Base-by-base conservation (phyloP, 1,140 invertebrate species). In the Sinella curviseta region DNA sequence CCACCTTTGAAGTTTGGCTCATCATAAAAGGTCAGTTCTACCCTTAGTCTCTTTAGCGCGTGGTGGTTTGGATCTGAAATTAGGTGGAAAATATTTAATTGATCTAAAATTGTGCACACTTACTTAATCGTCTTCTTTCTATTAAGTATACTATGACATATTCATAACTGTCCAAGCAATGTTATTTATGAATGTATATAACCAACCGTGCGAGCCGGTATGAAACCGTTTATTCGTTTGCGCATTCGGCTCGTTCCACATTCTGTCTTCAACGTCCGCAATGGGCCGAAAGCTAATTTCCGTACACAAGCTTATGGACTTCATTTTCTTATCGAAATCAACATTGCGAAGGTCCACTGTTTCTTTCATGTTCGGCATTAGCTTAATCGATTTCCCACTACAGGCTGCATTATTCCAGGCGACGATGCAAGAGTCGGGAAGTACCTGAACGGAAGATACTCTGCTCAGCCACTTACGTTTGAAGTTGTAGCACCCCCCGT, bases 311-410 rank as follows among this genome's bases (percentile, higher is more conserved):
- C 30, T 70, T 14, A 33, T 30, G 12, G 65, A 70, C 31, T 70
- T 70, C 26, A 70, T 70, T 70, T 70, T 70, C 65, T 33, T 70
- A 70, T 70, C 65, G 24, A 70, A 70, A 14, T 31, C 31, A 16
- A 16, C 65, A 33, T 8, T 8, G 30, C 12, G 3, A 24, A 70
- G 31, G 31, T 70, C 24, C 30, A 12, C 31, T 8, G 65, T 17
- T 31, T 30, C 65, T 30, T 1, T 33, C 8, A n/a, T 16, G 4
- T 30, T 33, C 3, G 30, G 30, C 65, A 14, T 14, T 4, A 70
- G 65, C 8, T 24, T 30, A 31, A 70, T 70, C 3, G 65, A 70
- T 4, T 33, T 3, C 4, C 65, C 65, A 4, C 12, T 30, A 70
- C 65, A 70, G 30, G 30, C 31, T 30, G 2, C 26, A 3, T 70